These are phyloP conservation scores for Philereme transversata DNA, from an alignment of 2,888 invertebrate genomes.

Conservation along the genomic window DNA sequence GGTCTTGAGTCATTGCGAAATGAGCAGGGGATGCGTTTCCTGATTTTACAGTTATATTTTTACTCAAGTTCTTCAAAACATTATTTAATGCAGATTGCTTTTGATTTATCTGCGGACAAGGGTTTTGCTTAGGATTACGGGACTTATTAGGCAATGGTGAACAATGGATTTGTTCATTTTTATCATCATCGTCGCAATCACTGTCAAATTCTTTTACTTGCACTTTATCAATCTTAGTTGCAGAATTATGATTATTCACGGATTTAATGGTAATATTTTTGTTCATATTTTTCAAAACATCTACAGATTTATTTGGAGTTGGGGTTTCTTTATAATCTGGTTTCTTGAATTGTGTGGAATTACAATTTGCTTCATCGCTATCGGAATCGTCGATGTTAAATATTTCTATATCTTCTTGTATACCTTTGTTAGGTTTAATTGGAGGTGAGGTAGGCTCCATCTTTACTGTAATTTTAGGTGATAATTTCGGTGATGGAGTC, in stretches of 20 bases:
- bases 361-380: conserved; percentile 56
- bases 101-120: conserved; percentile 36
- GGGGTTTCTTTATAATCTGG: conserved; percentile 32
- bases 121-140: conserved; percentile 9
- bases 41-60: conserved; percentile 68
- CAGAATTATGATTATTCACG: conserved; percentile 28
- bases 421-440: conserved; percentile 43
- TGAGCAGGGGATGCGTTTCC: conserved; percentile 54
- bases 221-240: conserved; percentile 32
- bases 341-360: conserved; percentile 30
- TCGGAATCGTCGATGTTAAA: conserved; percentile 76
- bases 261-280: conserved; percentile 65
- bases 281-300: conserved; percentile 55
- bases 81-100: conserved; percentile 52
- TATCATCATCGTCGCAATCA: conserved; percentile 35
- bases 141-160: conserved; percentile 10
- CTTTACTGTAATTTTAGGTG: conserved; percentile 40
- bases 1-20: conserved; percentile 39
- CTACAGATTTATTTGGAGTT: conserved; percentile 26
- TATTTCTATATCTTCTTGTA: conserved; percentile 65
- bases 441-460: conserved; percentile 25
- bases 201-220: conserved; percentile 36
- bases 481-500: conserved; percentile 33
- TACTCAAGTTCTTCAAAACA: conserved; percentile 63
- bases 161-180: conserved; percentile 21